phyloP scores from a whole-genome alignment of 2,113 vertebrate genomes.

The Rutilus rutilus region DNA sequence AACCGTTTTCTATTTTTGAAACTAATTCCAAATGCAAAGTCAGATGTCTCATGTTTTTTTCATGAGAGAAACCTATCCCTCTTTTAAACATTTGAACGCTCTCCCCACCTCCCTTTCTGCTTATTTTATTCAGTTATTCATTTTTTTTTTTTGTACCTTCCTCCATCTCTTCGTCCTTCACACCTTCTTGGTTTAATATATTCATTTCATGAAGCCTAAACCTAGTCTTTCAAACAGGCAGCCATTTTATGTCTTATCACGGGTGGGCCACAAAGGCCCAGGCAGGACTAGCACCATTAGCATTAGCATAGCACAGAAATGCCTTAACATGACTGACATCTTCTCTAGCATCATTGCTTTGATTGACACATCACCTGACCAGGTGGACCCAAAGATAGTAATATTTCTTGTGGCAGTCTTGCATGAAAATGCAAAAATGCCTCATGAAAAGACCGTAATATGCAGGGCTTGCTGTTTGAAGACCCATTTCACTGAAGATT shows the following conservation, averaged over 20 bases:
- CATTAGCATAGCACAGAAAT: slow-evolving; percentile 58
- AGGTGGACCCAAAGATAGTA: slow-evolving; percentile 59
- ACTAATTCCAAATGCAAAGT: slow-evolving; percentile 47
- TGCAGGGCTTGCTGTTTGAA: slow-evolving; percentile 23
- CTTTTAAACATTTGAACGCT: slow-evolving; percentile 50
- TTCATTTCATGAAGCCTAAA: slow-evolving; percentile 89
- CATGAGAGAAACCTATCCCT: slow-evolving; percentile 31
- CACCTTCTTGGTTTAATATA: slow-evolving; percentile 70
- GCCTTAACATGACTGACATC: slow-evolving; percentile 57
- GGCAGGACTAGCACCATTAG: slow-evolving; percentile 53
- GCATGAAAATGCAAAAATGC: slow-evolving; percentile 38
- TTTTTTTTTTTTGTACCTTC: slow-evolving; percentile 66
- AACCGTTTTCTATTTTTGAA: slow-evolving; percentile 47
- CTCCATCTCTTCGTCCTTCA: slow-evolving; percentile 53
- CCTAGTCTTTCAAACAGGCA: slow-evolving; percentile 88
- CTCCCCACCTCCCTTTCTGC: slow-evolving; percentile 17
- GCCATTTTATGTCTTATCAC: slow-evolving; percentile 66
- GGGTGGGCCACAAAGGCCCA: slow-evolving; percentile 58
- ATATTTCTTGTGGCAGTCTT: slow-evolving; percentile 1
- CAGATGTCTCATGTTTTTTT: slow-evolving; percentile 47
- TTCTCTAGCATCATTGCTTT: slow-evolving; percentile 57
- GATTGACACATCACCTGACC: slow-evolving; percentile 62
- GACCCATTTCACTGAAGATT: background rate
- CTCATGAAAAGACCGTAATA: slow-evolving; percentile 1
- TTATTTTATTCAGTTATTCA: slow-evolving; percentile 54